Conservation (phyloP, 2,797 vertebrate genomes). For the Tauraco hartlaubi region DNA sequence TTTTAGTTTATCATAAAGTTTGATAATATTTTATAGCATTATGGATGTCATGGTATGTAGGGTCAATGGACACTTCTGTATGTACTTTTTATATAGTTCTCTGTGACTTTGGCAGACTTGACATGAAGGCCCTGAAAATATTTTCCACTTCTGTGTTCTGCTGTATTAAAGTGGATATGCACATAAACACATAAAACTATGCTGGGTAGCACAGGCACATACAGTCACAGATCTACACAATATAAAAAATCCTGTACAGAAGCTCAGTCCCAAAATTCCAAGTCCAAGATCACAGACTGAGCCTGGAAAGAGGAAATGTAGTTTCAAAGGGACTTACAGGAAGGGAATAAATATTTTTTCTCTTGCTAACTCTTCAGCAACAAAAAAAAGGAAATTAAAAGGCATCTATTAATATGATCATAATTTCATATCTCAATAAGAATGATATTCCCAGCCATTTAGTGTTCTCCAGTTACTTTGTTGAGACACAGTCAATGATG, state of each 20-base stretch:
- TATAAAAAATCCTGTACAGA: neutral
- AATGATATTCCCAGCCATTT: neutral
- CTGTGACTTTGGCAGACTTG: neutral
- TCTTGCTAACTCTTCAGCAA: neutral
- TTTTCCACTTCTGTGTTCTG: neutral
- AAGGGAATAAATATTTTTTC: neutral
- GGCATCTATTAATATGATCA: neutral
- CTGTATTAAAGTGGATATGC: neutral
- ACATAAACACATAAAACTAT: neutral
- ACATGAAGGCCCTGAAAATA: neutral
- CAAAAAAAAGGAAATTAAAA: neutral
- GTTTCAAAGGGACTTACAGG: neutral
- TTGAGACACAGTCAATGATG: neutral
- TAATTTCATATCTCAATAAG: neutral
- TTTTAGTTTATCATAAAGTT: neutral
- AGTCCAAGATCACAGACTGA: neutral
- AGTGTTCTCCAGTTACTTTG: neutral
- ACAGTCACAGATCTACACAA: neutral
- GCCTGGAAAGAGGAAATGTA: neutral
- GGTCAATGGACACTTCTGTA: neutral
- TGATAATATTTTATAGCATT: neutral
- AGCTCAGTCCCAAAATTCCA: neutral
- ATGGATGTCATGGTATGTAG: neutral
- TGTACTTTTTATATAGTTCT: neutral
- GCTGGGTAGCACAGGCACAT: neutral